A percentile compares a stretch with the other conserved stretches of the same genome.
phyloP scores from a whole-genome alignment of 2,797 vertebrate genomes.

The Gymnothorax javanicus region DNA sequence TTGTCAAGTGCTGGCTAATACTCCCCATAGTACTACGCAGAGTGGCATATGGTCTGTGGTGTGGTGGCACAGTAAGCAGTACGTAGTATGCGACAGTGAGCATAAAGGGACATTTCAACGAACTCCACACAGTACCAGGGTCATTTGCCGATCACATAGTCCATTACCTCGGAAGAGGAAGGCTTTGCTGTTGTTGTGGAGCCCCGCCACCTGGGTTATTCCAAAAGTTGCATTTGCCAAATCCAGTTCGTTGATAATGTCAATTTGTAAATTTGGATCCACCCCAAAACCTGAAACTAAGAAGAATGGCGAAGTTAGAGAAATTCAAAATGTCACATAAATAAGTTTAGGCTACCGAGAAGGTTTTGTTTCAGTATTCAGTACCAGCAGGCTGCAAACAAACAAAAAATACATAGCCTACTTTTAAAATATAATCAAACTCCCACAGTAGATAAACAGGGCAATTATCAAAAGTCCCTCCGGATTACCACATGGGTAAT shows the following conservation, averaged over 20 bases:
- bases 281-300: slow-evolving; percentile 83
- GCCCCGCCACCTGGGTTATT: slow-evolving; percentile 87
- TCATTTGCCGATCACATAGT: slow-evolving; percentile 18
- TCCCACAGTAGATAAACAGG: neutral
- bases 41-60: too few species aligned
- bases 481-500: neutral
- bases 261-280: slow-evolving; percentile 88
- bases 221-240: slow-evolving; percentile 86
- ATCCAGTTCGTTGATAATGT: slow-evolving; percentile 89
- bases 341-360: too few species aligned
- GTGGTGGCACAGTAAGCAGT: too few species aligned
- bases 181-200: slow-evolving; percentile 92
- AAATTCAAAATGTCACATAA: neutral
- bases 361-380: neutral
- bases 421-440: neutral
- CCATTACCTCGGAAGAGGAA: slow-evolving; percentile 91
- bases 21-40: too few species aligned
- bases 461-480: neutral
- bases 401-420: neutral
- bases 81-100: too few species aligned
- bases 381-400: neutral
- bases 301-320: slow-evolving; percentile 31
- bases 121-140: slow-evolving; percentile 16
- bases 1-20: too few species aligned
- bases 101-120: neutral